Evolutionary conservation across 1,140 invertebrate genomes (phyloP).

Genomic region (Drosophila arawakana): DNA sequence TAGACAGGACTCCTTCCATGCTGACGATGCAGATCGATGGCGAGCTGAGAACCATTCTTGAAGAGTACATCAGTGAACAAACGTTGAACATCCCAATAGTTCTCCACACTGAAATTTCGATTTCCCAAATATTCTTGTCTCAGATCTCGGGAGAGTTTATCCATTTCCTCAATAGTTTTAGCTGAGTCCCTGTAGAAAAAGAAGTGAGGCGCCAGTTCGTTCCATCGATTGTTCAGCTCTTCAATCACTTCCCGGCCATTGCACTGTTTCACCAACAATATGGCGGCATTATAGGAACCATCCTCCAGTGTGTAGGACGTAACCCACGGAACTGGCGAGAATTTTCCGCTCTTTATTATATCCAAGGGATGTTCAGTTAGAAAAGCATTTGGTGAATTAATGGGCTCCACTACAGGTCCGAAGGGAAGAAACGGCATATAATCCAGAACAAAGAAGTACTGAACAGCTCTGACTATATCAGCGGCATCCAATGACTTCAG

Average conservation of each 20-base stretch:
- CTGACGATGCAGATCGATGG: constrained; percentile 39
- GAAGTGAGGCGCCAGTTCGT: constrained; percentile 39
- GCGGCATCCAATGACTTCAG: constrained; percentile 85
- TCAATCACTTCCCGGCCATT: constrained; percentile 33
- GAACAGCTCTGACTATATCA: constrained; percentile 44
- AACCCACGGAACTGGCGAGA: constrained; percentile 85
- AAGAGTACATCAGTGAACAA: constrained; percentile 62
- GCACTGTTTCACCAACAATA: constrained; percentile 11
- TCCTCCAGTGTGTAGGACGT: constrained; percentile 85
- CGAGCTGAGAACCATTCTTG: constrained; percentile 35
- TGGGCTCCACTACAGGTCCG: constrained; percentile 85
- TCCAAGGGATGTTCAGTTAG: constrained; percentile 85
- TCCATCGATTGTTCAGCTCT: constrained; percentile 35
- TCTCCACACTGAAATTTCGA: constrained; percentile 46
- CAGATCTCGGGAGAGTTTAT: constrained; percentile 30
- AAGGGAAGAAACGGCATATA: constrained; percentile 87
- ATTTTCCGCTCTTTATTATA: constrained; percentile 85
- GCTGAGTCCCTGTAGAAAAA: constrained; percentile 45
- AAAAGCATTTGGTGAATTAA: constrained; percentile 82
- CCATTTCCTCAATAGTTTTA: constrained; percentile 26
- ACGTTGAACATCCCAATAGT: constrained; percentile 44
- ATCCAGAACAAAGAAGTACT: constrained; percentile 75
- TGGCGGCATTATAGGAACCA: constrained; percentile 85
- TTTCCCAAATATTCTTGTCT: constrained; percentile 40
- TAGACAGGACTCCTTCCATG: constrained; percentile 42